A percentile compares a stretch with the other conserved stretches of the same genome.
Evolutionary conservation across 1,140 invertebrate genomes (phyloP).

Genomic region (Hyphantria cunea): DNA sequence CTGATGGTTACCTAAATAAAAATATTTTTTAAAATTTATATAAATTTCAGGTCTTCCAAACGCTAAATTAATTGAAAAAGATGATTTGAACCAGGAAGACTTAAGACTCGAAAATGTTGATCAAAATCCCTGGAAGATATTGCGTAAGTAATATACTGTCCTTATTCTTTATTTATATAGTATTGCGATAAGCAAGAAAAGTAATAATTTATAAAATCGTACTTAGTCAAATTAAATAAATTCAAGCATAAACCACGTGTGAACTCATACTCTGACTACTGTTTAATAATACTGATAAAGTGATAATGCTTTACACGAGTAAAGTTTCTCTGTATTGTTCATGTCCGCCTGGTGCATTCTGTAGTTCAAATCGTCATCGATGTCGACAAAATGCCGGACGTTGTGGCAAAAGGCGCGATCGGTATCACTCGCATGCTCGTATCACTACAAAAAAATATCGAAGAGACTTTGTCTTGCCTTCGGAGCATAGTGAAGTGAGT

Average conservation of each 20-base stretch:
- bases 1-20: slow-evolving; percentile 2
- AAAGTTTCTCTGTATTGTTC: neutral
- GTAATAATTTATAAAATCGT: too few species aligned
- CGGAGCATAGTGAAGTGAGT: too few species aligned
- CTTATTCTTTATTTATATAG: neutral
- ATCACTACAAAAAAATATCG: too few species aligned
- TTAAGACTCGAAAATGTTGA: neutral
- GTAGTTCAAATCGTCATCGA: slow-evolving; percentile 17
- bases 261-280: too few species aligned
- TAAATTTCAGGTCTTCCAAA: slow-evolving; percentile 5
- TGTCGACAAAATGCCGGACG: slow-evolving; percentile 15
- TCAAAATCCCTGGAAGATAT: slow-evolving; percentile 14
- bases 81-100: slow-evolving; percentile 16
- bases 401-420: neutral
- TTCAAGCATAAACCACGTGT: too few species aligned
- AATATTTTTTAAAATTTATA: too few species aligned
- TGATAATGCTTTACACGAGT: too few species aligned
- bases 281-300: too few species aligned
- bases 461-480: too few species aligned
- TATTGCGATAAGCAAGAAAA: too few species aligned
- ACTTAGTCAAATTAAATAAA: too few species aligned
- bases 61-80: slow-evolving; percentile 8
- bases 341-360: slow-evolving; percentile 21
- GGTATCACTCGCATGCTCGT: too few species aligned
- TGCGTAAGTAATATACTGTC: slow-evolving; percentile 19